phyloP scores from a whole-genome alignment of 2,888 invertebrate genomes.

The Branchipolynoe longqiensis region DNA sequence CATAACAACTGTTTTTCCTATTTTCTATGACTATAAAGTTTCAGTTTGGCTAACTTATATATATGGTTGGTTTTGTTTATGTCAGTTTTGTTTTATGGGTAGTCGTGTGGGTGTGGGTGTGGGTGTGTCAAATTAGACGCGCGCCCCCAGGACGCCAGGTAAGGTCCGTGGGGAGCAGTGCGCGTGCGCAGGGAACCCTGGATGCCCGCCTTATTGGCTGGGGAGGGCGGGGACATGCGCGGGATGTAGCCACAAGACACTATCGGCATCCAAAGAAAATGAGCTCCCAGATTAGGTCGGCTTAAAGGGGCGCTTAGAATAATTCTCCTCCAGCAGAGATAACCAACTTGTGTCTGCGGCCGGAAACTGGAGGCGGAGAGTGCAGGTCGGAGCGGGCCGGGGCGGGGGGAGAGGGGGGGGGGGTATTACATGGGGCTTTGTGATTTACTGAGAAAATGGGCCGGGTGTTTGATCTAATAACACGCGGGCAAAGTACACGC shows the following conservation, averaged over 20 bases:
- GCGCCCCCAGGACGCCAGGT: slow-evolving; percentile 19
- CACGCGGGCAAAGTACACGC: too few species aligned
- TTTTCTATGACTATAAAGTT: too few species aligned
- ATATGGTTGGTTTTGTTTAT: too few species aligned
- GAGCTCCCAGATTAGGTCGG: not conserved
- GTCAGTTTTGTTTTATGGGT: too few species aligned
- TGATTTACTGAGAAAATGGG: too few species aligned
- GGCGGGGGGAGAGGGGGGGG: not conserved
- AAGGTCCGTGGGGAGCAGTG: slow-evolving; percentile 36
- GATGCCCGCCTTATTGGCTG: not conserved
- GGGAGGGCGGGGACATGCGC: slow-evolving; percentile 18
- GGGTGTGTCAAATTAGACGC: too few species aligned
- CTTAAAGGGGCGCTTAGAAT: slow-evolving; percentile 12
- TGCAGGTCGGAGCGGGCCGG: not conserved
- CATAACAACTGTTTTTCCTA: too few species aligned
- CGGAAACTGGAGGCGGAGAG: too few species aligned
- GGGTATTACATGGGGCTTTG: too few species aligned
- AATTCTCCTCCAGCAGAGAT: slow-evolving; percentile 20
- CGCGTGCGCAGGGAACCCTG: slow-evolving; percentile 12
- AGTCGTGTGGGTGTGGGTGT: too few species aligned
- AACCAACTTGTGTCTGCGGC: not conserved
- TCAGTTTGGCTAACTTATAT: too few species aligned
- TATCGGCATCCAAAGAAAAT: slow-evolving; percentile 47
- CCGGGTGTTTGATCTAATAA: too few species aligned
- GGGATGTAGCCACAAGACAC: slow-evolving; percentile 24